phyloP scores from a whole-genome alignment of 2,888 invertebrate species.

The Pteria penguin region DNA sequence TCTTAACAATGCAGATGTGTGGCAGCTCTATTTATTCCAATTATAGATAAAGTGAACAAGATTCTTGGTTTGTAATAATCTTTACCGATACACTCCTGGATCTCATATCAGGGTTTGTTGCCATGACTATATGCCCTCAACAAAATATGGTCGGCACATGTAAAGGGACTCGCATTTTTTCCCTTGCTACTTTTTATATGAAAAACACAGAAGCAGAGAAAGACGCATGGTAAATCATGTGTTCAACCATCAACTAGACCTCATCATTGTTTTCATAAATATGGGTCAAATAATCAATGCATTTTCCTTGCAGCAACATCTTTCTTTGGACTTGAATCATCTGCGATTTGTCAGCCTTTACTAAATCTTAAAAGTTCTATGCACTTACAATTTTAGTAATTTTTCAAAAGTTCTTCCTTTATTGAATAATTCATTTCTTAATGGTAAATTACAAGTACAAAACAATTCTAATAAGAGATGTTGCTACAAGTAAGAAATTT shows the following conservation, averaged over 20 bases:
- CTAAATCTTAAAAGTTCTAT: too few relatives aligned
- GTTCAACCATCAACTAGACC: conserved; percentile 4
- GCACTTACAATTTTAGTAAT: too few relatives aligned
- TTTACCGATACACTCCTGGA: conserved; percentile 54
- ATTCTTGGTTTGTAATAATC: conserved; percentile 46
- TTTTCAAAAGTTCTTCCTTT: too few relatives aligned
- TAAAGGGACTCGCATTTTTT: conserved; percentile 40
- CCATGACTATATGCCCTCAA: conserved; percentile 42
- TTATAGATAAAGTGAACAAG: not conserved
- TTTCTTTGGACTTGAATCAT: too few relatives aligned
- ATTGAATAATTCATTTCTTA: too few relatives aligned
- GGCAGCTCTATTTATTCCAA: not conserved
- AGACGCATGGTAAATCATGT: conserved; percentile 35
- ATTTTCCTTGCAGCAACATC: too few relatives aligned
- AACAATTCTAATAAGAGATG: too few relatives aligned
- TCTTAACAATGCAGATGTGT: not conserved
- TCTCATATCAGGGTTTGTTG: conserved; percentile 28
- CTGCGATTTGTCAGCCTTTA: too few relatives aligned
- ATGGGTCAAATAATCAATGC: too few relatives aligned
- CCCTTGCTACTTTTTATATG: conserved; percentile 44
- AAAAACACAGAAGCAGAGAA: conserved; percentile 47
- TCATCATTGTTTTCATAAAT: too few relatives aligned
- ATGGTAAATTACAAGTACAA: too few relatives aligned
- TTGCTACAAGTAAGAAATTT: too few relatives aligned
- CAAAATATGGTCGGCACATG: conserved; percentile 40